Percentiles rank a stretch among this genome's conserved stretches.
These are phyloP conservation scores for Heteromurus nitidus DNA, from an alignment of 2,888 invertebrate species.

Conservation along the genomic window DNA sequence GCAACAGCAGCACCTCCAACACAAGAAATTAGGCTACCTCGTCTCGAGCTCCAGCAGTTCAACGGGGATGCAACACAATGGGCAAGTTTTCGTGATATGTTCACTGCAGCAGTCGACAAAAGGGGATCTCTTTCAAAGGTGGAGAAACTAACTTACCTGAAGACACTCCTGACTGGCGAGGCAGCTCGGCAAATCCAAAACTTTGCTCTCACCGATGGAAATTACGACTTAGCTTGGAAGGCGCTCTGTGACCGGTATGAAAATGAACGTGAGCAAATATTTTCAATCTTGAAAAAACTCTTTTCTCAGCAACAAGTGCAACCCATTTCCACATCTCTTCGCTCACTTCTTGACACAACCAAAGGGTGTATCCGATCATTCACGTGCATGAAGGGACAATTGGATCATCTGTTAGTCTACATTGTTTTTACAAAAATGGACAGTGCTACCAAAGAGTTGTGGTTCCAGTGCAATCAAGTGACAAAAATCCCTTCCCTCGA, in stretches of 20 bases:
- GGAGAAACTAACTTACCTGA: constrained; percentile 58
- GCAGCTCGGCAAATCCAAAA: constrained; percentile 50
- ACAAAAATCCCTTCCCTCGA: constrained; percentile 8
- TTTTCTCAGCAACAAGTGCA: constrained; percentile 9
- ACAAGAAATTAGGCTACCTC: neutral
- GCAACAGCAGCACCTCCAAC: neutral
- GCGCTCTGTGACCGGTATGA: constrained; percentile 46
- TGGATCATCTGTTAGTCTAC: constrained; percentile 32
- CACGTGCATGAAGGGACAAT: constrained; percentile 6
- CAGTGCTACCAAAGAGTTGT: constrained; percentile 25
- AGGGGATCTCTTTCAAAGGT: constrained; percentile 20
- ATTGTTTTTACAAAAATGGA: constrained; percentile 39
- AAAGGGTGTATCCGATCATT: constrained; percentile 43
- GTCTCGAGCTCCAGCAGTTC: neutral
- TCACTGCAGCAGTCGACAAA: constrained; percentile 37
- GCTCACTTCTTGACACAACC: constrained; percentile 48
- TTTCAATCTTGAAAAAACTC: constrained; percentile 32
- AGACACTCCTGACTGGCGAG: constrained; percentile 45
- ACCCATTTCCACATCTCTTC: constrained; percentile 15
- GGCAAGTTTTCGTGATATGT: constrained; percentile 53
- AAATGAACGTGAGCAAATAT: constrained; percentile 52
- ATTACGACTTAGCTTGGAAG: constrained; percentile 59
- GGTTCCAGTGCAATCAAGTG: constrained; percentile 29
- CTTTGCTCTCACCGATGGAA: constrained; percentile 43
- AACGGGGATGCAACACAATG: constrained; percentile 23